These are phyloP conservation scores for Salminus brasiliensis DNA, from an alignment of 2,113 vertebrate genomes.

Conservation along the genomic window DNA sequence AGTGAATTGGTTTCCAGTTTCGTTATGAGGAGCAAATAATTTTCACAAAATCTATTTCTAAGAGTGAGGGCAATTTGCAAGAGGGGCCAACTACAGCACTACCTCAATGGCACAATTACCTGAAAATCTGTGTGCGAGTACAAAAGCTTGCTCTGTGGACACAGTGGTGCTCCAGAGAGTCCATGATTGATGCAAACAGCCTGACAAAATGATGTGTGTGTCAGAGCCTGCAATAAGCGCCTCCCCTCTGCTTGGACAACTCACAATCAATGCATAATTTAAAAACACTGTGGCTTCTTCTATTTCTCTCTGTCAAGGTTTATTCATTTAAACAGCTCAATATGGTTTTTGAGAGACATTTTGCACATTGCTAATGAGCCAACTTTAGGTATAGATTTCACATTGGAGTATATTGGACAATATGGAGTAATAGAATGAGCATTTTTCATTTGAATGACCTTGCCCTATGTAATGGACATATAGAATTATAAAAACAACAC, in stretches of 20 bases:
- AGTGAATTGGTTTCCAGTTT: neutral
- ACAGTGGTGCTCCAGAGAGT: neutral
- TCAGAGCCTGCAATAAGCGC: neutral
- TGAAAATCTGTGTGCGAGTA: neutral
- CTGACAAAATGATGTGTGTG: constrained; percentile 22
- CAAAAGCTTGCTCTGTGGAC: neutral
- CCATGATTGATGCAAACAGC: constrained; percentile 9
- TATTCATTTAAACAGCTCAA: constrained; percentile 5
- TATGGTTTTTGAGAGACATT: neutral
- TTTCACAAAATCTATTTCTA: neutral
- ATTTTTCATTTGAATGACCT: neutral
- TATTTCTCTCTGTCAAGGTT: neutral
- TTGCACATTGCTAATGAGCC: neutral
- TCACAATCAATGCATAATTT: constrained; percentile 15
- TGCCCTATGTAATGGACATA: neutral
- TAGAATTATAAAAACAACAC: neutral
- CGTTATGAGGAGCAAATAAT: neutral
- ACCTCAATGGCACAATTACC: neutral
- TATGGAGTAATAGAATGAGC: neutral
- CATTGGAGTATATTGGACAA: neutral
- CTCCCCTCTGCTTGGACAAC: neutral
- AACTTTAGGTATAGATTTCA: neutral
- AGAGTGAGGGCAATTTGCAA: neutral
- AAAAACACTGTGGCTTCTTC: neutral
- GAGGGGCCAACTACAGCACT: neutral